These are phyloP conservation scores for Zaprionus gabonicus DNA, from an alignment of 1,140 invertebrate species.

Conservation along the genomic window DNA sequence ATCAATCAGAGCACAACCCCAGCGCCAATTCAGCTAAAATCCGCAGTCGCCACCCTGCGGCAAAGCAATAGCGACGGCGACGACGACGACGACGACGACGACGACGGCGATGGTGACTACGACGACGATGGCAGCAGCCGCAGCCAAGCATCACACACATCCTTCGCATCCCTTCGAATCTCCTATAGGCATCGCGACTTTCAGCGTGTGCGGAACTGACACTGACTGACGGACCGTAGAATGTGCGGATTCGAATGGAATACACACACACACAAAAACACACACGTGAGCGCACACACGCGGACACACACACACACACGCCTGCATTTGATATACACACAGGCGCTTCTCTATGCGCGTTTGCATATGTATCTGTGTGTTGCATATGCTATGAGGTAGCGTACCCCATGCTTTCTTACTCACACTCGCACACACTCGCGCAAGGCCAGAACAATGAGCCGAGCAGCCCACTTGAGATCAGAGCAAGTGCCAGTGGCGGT, in stretches of 20 bases:
- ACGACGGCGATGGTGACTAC: not conserved
- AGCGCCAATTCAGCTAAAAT: conserved; percentile 59
- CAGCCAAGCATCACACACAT: conserved; percentile 42
- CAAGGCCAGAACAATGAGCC: conserved; percentile 45
- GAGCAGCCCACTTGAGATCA: conserved; percentile 75
- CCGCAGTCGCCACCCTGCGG: conserved; percentile 63
- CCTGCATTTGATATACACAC: not conserved
- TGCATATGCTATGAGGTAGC: conserved; percentile 44
- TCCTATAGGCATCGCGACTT: conserved; percentile 52
- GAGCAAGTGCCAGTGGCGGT: conserved; percentile 74
- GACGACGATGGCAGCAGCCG: conserved; percentile 22
- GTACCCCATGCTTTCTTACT: conserved; percentile 31
- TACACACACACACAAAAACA: conserved; percentile 17
- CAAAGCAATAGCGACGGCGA: conserved; percentile 51
- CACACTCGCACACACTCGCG: conserved; percentile 11
- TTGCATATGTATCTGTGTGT: conserved; percentile 10
- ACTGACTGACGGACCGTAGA: conserved; percentile 59
- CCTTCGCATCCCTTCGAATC: conserved; percentile 16
- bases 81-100: not conserved
- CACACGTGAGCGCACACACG: not conserved
- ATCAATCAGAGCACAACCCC: conserved; percentile 65
- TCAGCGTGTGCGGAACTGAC: conserved; percentile 59
- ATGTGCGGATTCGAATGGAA: conserved; percentile 40
- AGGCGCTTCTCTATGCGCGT: not conserved
- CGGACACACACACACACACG: conserved; percentile 4